Evolutionary conservation across 2,888 invertebrate species (phyloP).

Genomic region (Piscicola geometra): DNA sequence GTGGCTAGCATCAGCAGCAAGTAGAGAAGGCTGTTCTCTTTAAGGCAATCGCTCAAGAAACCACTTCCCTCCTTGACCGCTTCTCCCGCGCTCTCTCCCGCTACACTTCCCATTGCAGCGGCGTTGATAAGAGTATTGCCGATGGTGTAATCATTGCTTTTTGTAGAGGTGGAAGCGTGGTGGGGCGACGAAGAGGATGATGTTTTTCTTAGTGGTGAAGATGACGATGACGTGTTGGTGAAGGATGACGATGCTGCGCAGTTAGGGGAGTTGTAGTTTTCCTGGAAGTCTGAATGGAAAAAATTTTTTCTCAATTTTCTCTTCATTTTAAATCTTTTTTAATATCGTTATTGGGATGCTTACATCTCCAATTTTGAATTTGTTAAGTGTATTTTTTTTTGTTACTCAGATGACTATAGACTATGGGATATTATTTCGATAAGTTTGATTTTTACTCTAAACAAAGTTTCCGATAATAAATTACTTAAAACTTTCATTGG

Average conservation of each 20-base stretch:
- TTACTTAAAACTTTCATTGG: no score
- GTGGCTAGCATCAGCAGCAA: constrained; percentile 63
- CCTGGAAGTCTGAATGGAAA: constrained; percentile 34
- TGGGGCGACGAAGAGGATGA: constrained; percentile 20
- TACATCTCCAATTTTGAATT: no score
- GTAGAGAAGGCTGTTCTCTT: constrained; percentile 62
- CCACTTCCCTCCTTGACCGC: background rate
- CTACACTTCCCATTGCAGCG: background rate
- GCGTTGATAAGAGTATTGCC: background rate
- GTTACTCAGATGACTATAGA: no score
- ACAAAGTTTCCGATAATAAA: no score
- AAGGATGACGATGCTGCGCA: constrained; percentile 25
- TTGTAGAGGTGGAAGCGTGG: background rate
- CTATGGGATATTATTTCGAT: no score
- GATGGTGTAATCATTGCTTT: background rate
- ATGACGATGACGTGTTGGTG: background rate
- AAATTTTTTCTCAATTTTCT: background rate
- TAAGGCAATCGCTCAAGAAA: constrained; percentile 51
- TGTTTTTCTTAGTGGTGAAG: constrained; percentile 4
- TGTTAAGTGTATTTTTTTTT: no score
- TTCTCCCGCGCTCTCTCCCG: background rate
- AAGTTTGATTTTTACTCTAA: no score
- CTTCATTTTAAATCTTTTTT: background rate
- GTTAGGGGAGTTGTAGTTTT: constrained; percentile 37
- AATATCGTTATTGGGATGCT: no score